phyloP scores from a whole-genome alignment of 2,797 vertebrate genomes.

The Rhabdomys pumilio region DNA sequence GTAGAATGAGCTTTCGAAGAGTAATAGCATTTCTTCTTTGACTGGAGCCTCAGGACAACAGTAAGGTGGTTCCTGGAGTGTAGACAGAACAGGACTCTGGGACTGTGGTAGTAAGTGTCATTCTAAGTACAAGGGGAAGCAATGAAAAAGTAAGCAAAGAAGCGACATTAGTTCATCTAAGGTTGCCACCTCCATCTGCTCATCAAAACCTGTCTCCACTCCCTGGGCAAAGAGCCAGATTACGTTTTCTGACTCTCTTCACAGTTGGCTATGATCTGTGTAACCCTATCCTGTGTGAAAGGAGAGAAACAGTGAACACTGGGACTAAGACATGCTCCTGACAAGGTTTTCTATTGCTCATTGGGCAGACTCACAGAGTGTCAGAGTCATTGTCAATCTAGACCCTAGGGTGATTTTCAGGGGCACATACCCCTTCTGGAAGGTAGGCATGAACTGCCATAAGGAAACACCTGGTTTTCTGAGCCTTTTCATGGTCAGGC shows the following conservation, averaged over 20 bases:
- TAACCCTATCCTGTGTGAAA: not conserved
- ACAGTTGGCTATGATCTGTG: not conserved
- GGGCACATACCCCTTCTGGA: not conserved
- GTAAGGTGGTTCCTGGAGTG: not conserved
- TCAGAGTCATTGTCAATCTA: not conserved
- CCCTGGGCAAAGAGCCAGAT: slow-evolving; percentile 10
- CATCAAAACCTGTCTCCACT: slow-evolving; percentile 50
- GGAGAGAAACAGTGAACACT: not conserved
- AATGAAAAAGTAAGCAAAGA: not conserved
- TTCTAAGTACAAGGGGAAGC: not conserved
- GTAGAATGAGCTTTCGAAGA: not conserved
- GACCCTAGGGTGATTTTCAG: not conserved
- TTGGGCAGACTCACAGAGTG: not conserved
- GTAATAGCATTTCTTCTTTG: not conserved
- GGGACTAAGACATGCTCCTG: not conserved
- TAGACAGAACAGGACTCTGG: not conserved
- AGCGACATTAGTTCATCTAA: slow-evolving; percentile 35
- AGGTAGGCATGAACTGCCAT: not conserved
- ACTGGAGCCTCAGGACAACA: rapidly evolving
- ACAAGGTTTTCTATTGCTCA: not conserved
- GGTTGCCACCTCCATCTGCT: slow-evolving; percentile 38
- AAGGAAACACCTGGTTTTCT: not conserved
- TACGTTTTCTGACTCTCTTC: slow-evolving; percentile 25
- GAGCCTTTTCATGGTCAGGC: not conserved
- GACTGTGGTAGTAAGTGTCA: not conserved